phyloP scores from a whole-genome alignment of 2,797 vertebrate genomes.

The Anguilla obscura region DNA sequence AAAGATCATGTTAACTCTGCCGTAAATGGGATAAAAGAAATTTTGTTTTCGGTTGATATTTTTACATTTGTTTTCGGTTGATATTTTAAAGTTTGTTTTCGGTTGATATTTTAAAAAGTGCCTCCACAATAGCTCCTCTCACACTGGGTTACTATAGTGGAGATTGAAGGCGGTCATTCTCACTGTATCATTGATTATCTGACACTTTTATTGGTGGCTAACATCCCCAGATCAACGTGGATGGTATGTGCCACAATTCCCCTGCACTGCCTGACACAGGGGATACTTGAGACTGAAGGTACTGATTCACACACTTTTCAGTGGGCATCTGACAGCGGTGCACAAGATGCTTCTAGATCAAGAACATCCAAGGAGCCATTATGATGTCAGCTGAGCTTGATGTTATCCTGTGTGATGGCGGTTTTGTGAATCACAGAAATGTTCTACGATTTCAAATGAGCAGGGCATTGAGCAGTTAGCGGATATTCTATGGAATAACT shows the following conservation, averaged over 20 bases:
- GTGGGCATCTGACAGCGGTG: background rate
- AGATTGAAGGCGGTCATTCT: background rate
- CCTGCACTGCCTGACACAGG: too few relatives aligned
- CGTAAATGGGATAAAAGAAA: background rate
- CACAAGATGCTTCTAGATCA: background rate
- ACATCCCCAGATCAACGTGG: background rate
- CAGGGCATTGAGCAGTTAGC: background rate
- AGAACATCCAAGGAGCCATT: background rate
- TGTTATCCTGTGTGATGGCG: background rate
- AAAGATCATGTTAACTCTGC: background rate
- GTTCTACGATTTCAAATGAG: constrained; percentile 14
- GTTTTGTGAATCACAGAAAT: constrained; percentile 22
- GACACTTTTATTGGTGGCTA: background rate
- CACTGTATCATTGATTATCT: background rate
- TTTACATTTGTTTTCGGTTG: background rate
- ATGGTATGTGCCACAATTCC: too few relatives aligned
- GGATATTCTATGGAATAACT: background rate
- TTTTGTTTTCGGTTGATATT: background rate
- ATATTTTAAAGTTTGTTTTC: too few relatives aligned
- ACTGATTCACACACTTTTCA: background rate
- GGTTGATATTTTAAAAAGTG: too few relatives aligned
- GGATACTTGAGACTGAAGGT: too few relatives aligned
- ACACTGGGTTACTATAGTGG: background rate
- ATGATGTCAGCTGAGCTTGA: background rate
- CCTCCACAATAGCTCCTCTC: background rate